Evolutionary conservation across 2,113 vertebrate species (phyloP).

Genomic region (Puma concolor): DNA sequence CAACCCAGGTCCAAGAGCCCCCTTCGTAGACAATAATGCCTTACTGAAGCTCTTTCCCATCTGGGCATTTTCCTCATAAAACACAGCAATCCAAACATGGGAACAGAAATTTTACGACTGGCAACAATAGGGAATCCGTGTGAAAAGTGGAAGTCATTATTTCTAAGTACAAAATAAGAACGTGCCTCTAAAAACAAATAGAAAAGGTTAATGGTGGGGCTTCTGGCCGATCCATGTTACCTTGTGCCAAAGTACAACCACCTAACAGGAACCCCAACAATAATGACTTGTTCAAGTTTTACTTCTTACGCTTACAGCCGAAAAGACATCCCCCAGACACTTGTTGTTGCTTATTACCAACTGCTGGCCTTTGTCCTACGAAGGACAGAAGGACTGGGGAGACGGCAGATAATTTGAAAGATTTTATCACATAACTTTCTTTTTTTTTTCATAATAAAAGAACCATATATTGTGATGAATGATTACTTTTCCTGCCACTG

Average conservation of each 20-base stretch:
- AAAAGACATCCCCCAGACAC: neutral
- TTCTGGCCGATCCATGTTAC: neutral
- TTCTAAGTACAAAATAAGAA: neutral
- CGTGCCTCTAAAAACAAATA: neutral
- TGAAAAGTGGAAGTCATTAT: neutral
- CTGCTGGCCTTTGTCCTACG: neutral
- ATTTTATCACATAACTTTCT: neutral
- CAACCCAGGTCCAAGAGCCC: neutral
- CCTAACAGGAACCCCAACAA: neutral
- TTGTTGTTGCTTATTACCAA: neutral
- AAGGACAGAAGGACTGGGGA: neutral
- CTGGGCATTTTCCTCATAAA: neutral
- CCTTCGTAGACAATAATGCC: neutral
- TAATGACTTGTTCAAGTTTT: neutral
- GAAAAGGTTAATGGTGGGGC: neutral
- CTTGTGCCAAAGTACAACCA: neutral
- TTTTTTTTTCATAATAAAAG: neutral
- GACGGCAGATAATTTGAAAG: neutral
- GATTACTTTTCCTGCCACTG: neutral
- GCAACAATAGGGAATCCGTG: slow-evolving; percentile 1
- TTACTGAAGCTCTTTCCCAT: neutral
- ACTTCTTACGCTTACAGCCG: neutral
- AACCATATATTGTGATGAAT: neutral
- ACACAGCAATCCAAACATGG: neutral
- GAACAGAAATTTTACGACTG: neutral